Evolutionary conservation across 2,797 vertebrate species (phyloP).

Genomic region (Gymnoscopelus braueri): DNA sequence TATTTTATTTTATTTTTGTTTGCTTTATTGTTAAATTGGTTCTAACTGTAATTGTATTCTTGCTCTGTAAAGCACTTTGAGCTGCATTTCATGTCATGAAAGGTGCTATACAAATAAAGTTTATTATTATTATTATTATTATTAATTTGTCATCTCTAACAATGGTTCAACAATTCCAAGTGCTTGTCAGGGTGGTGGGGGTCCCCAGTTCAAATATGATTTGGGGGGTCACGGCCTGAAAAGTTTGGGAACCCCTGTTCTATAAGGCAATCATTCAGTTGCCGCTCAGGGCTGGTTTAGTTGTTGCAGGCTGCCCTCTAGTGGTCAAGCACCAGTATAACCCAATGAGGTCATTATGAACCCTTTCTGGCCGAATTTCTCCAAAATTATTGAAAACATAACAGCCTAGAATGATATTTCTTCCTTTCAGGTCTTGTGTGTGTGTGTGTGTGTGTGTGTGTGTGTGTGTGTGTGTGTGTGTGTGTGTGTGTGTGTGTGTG

Average conservation of each 20-base stretch:
- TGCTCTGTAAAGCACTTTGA: no score
- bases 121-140: no score
- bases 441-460: constrained; percentile 6
- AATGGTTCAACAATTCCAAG: no score
- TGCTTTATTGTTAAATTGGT: no score
- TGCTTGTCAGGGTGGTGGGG: no score
- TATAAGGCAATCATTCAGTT: neutral
- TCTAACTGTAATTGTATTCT: no score
- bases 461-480: constrained; percentile 7
- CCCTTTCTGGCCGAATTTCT: neutral
- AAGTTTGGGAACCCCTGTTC: neutral
- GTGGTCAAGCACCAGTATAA: constrained; percentile 31
- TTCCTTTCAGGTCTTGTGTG: neutral
- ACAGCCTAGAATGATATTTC: neutral
- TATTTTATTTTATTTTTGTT: no score
- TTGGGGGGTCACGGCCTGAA: constrained; percentile 15
- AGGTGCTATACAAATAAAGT: no score
- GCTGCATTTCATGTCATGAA: no score
- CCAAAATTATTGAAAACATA: no score
- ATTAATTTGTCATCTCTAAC: constrained; percentile 22
- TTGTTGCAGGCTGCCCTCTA: constrained; percentile 64
- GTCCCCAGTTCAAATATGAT: no score
- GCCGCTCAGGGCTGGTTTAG: neutral
- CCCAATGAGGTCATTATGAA: constrained; percentile 7
- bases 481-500: neutral